Conservation (phyloP, 2,797 vertebrate genomes). For the Falco peregrinus region DNA sequence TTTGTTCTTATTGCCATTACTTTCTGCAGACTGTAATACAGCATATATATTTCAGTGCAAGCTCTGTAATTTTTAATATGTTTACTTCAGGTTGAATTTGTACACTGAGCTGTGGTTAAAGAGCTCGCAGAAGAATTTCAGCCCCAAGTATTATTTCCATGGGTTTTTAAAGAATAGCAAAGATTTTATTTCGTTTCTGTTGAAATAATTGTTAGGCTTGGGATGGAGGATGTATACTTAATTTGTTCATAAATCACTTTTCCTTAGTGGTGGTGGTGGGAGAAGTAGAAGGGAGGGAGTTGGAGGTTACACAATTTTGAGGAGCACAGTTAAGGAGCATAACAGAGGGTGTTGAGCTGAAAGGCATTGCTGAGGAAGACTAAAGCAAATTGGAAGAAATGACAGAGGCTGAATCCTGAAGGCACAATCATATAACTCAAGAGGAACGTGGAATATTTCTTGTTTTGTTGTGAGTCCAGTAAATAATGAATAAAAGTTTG, state of each 20-base stretch:
- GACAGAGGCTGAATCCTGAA: not conserved
- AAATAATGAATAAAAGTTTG: not conserved
- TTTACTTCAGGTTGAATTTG: not conserved
- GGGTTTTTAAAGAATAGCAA: not conserved
- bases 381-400: not conserved
- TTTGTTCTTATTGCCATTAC: not conserved
- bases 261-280: not conserved
- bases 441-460: not conserved
- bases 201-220: not conserved
- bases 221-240: not conserved
- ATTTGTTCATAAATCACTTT: not conserved
- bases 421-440: not conserved
- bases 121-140: not conserved
- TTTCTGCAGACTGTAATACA: not conserved
- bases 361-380: not conserved
- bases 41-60: not conserved
- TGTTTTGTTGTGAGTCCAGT: not conserved
- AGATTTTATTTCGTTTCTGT: not conserved
- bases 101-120: not conserved
- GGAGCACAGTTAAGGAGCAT: not conserved
- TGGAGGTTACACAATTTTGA: not conserved
- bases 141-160: not conserved
- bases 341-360: not conserved
- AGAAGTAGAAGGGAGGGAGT: not conserved
- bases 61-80: not conserved